These are phyloP conservation scores for Acrobasis repandana DNA, from an alignment of 2,888 invertebrate species.

Conservation along the genomic window DNA sequence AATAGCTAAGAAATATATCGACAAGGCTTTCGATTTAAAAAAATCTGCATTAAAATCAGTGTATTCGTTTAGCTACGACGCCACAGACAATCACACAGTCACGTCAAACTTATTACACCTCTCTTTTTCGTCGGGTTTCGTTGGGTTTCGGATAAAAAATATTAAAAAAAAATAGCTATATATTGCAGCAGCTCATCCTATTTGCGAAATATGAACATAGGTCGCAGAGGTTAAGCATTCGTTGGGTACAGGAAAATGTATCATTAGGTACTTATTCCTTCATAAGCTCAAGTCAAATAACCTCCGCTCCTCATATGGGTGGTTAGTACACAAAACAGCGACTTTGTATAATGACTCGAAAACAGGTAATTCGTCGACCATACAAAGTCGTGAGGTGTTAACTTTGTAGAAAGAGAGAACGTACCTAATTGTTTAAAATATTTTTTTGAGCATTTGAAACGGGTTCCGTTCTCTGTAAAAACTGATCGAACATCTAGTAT, in stretches of 20 bases:
- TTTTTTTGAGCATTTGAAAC: constrained; percentile 15
- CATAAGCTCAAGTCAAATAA: constrained; percentile 12
- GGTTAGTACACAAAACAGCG: constrained; percentile 15
- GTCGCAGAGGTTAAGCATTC: not conserved
- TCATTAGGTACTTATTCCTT: not conserved
- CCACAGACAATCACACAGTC: no score
- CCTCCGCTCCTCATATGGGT: constrained; percentile 9
- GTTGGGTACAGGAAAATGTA: not conserved
- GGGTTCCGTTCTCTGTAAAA: constrained; percentile 5
- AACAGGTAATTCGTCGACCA: constrained; percentile 12
- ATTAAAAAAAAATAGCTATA: not conserved
- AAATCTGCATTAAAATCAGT: no score
- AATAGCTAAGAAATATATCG: no score
- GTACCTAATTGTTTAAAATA: constrained; percentile 15
- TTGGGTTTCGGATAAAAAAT: no score
- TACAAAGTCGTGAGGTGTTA: constrained; percentile 21
- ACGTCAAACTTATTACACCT: no score
- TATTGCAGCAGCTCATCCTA: not conserved
- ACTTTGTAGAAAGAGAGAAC: constrained; percentile 6
- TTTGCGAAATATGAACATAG: not conserved
- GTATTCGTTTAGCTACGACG: no score
- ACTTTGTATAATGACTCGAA: constrained; percentile 12
- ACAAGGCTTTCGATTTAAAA: no score
- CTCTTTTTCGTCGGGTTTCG: no score
- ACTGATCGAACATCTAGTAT: constrained; percentile 2